phyloP scores from a whole-genome alignment of 2,888 invertebrate species.

The Pomacea canaliculata region DNA sequence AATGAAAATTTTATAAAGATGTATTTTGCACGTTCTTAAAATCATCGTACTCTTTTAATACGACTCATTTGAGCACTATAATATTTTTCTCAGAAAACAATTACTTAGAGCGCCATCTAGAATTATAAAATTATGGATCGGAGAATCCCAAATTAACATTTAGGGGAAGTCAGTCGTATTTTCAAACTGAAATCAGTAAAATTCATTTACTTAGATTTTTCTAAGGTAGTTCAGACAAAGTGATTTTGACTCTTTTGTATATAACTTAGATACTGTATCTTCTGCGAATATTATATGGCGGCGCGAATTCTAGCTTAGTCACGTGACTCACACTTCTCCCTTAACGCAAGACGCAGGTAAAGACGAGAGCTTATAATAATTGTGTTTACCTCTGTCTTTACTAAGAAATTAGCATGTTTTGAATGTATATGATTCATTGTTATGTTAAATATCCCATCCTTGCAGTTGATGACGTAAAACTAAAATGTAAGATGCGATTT shows the following conservation, averaged over 20 bases:
- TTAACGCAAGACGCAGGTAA: constrained; percentile 56
- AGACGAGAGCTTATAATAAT: constrained; percentile 6
- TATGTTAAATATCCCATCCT: neutral
- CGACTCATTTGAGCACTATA: too few species aligned
- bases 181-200: neutral
- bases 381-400: constrained; percentile 10
- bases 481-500: too few species aligned
- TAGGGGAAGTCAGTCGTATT: constrained; percentile 23
- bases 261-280: too few species aligned
- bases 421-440: neutral
- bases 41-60: too few species aligned
- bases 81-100: neutral
- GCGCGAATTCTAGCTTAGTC: constrained; percentile 60
- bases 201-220: neutral
- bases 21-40: too few species aligned
- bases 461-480: too few species aligned
- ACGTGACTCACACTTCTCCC: constrained; percentile 63
- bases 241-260: neutral
- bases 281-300: constrained; percentile 51
- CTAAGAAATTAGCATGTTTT: neutral
- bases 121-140: neutral
- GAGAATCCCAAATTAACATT: neutral
- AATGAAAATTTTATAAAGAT: too few species aligned
- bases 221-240: neutral
- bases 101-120: neutral